Conservation (phyloP, 1,140 invertebrate genomes). For the Colletes gigas region DNA sequence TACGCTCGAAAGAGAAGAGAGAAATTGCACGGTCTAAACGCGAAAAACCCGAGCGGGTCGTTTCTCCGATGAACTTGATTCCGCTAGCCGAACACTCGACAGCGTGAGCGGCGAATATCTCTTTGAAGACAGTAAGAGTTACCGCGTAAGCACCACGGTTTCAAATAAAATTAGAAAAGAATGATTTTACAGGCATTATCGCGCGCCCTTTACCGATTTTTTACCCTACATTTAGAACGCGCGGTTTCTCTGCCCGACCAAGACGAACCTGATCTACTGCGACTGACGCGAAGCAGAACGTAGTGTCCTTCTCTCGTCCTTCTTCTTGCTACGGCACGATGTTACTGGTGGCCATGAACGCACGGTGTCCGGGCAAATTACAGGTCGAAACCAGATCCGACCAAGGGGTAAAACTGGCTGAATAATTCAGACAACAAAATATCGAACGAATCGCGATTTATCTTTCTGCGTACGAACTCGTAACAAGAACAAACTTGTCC, state of each 20-base stretch:
- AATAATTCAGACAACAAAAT: slow-evolving; percentile 9
- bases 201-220: no score
- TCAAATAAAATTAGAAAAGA: no score
- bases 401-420: neutral
- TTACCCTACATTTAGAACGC: neutral
- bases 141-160: no score
- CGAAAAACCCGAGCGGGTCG: neutral
- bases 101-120: neutral
- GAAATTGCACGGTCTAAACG: neutral
- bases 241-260: neutral
- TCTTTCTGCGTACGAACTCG: neutral
- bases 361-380: neutral
- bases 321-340: no score
- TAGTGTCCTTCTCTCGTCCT: neutral
- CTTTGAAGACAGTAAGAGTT: neutral
- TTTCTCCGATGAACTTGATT: neutral
- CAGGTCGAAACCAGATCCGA: neutral
- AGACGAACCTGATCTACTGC: slow-evolving; percentile 17
- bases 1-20: neutral
- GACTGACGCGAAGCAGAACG: neutral
- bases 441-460: neutral
- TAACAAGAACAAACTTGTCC: slow-evolving; percentile 19
- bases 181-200: no score
- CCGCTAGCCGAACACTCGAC: neutral
- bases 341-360: neutral